phyloP scores from a whole-genome alignment of 2,797 vertebrate genomes.

The Mionectes olivaceus region DNA sequence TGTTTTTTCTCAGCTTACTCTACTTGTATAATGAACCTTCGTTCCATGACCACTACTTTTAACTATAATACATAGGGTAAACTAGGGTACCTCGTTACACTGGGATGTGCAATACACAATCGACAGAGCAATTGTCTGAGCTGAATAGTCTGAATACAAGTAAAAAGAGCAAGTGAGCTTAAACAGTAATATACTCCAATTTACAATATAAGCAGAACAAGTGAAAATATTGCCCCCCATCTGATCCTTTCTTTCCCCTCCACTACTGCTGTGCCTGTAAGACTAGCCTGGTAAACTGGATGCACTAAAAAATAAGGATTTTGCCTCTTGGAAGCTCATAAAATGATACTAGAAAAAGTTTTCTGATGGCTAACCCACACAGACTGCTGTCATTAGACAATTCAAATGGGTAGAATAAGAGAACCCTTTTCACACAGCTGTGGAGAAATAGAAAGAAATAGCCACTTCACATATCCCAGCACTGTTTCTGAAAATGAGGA shows the following conservation, averaged over 20 bases:
- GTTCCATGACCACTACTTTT: conserved; percentile 51
- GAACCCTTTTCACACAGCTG: conserved; percentile 66
- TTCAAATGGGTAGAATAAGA: conserved; percentile 30
- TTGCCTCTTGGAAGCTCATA: conserved; percentile 80
- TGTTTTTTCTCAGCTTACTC: conserved; percentile 53
- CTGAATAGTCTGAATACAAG: conserved; percentile 45
- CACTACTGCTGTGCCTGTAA: conserved; percentile 46
- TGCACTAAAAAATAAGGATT: conserved; percentile 75
- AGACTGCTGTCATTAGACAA: conserved; percentile 73
- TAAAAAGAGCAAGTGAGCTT: conserved; percentile 61
- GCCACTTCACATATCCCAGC: conserved; percentile 67
- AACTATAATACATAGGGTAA: conserved; percentile 66
- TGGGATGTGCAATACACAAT: conserved; percentile 59
- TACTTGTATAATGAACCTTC: conserved; percentile 40
- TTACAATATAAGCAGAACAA: conserved; percentile 60
- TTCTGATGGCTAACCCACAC: conserved; percentile 70
- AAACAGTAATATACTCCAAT: conserved; percentile 33
- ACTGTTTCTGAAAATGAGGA: conserved; percentile 60
- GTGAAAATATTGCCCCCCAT: conserved; percentile 17
- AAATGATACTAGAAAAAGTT: conserved; percentile 76
- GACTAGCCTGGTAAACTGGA: conserved; percentile 66
- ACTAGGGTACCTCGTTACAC: conserved; percentile 62
- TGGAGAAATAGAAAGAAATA: conserved; percentile 73
- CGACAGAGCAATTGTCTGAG: conserved; percentile 34
- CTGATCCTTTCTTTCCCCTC: neutral